Base-by-base conservation (phyloP, 2,888 invertebrate species). In the Cordilura impudica region DNA sequence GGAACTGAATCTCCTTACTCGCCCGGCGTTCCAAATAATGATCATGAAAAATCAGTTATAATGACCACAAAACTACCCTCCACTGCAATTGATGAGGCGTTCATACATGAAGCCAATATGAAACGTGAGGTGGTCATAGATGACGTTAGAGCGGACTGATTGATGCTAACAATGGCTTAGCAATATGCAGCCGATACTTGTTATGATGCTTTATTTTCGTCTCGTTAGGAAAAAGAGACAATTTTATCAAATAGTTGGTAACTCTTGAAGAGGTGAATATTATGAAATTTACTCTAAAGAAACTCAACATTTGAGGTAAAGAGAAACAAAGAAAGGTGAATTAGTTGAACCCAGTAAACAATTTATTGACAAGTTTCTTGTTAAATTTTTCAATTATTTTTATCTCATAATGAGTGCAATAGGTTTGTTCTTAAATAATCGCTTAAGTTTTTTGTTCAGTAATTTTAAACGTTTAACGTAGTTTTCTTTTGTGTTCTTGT, bases 51-150 rank as follows among this genome's bases (percentile, higher is more conserved):
- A 29, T 65, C 79, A 14, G 95, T 95, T 72, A 95, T 95, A 77
- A 93, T 95, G 86, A 56, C 94, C 94, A 12, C 94, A 94, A 84
- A 82, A 63, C 74, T 67, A 45, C 72, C 78, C 19, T 69, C 23
- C 66, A 81, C n/a, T 66, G 76, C 49, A 69, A 81, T 70, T 65
- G 61, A 18, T 56, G 81, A 79, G 6, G 78, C 82, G 3, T 75
- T 74, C 49, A 61, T 66, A 19, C 70, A 67, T 29, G 81, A 81
- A 10, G 26, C 69, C 14, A 56, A 14, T 8, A 73, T 86, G 54
- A 87, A 87, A 69, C 86, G 85, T 2, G 87, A 87, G 69, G 70
- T 86, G 12, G 82, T 83, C 16, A 84, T 83, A 69, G 87, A 86
- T 16, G 87, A 87, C 69, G 82, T 82, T 1, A 84, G 84, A 78